Base-by-base conservation (phyloP, 2,797 vertebrate species). In the Acipenser oxyrinchus region DNA sequence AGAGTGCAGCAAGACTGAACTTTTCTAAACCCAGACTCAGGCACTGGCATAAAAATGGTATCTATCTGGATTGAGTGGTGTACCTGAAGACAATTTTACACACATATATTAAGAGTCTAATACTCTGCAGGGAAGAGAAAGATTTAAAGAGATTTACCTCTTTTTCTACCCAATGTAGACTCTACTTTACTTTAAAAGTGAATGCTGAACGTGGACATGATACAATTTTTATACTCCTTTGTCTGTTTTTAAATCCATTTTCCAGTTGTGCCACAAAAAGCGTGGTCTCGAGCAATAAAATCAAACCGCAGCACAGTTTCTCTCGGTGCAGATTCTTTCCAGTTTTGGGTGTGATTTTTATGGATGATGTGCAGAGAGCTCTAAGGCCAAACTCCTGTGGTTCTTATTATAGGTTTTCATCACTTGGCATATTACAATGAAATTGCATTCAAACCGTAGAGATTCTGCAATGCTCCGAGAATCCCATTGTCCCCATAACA, bases 281-380 rank as follows among this genome's bases (percentile, higher is more conserved):
- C 15, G 23, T 23, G 15, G 48, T 15, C 52, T 48, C 11, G 48
- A 59, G 6, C 12, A 57, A 51, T 62, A 57, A 57, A 49, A 18
- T 15, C 9, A 15, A 62, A 15, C 15, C 57, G 18, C 7, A 37
- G 23, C 67, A 5, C n/a, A 15, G 2, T 15, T 12, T 60, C 48
- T 62, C 57, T 69, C 71, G 68, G 62, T 73, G 73, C 76, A 66
- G 74, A 78, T 83, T 83, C 76, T 81, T 76, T 78, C 80, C 79
- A 79, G 83, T 77, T 77, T 73, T 77, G 79, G 78, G 80, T 82
- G 75, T 81, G 82, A 85, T 82, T 83, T 37, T 76, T 82, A 76
- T 82, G 83, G 83, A 85, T 86, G 86, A 85, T 65, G 73, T 79
- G 76, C 83, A 82, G 79, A 81, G 81, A 79, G 79, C 80, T 81